Percentiles rank a stretch among this genome's conserved stretches.
Conservation (phyloP, 2,113 vertebrate species). For the Daubentonia madagascariensis region DNA sequence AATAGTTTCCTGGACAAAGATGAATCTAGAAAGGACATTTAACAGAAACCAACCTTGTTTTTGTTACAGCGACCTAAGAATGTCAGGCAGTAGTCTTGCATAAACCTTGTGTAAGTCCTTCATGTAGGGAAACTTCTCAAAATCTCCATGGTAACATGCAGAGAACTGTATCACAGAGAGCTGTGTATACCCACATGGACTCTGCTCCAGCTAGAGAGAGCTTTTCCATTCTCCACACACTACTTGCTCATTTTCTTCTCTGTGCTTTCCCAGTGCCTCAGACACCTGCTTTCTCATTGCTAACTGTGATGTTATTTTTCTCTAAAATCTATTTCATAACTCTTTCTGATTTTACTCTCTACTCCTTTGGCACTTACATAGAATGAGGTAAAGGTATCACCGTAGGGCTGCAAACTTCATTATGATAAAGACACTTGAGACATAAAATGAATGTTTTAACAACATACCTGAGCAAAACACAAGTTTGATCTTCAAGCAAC, state of each 20-base stretch:
- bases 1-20: neutral
- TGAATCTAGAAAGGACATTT: neutral
- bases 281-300: neutral
- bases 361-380: neutral
- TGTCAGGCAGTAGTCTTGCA: neutral
- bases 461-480: neutral
- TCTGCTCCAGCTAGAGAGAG: neutral
- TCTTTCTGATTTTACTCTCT: neutral
- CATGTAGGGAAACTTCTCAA: neutral
- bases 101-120: neutral
- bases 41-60: neutral
- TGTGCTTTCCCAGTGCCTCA: fast-evolving
- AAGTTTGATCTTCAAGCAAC: neutral
- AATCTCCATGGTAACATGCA: conserved; percentile 46
- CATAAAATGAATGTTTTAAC: neutral
- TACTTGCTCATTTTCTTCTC: neutral
- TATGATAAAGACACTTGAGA: neutral
- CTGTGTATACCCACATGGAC: fast-evolving
- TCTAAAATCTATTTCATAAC: neutral
- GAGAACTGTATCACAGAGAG: neutral
- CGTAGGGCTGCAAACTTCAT: neutral
- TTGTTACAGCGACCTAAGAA: neutral
- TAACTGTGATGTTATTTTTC: neutral
- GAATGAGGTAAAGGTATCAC: neutral
- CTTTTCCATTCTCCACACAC: fast-evolving